Percentiles rank a stretch among this genome's conserved stretches.
These are phyloP conservation scores for Zhengitettix transpicula DNA, from an alignment of 2,888 invertebrate species.

Conservation along the genomic window DNA sequence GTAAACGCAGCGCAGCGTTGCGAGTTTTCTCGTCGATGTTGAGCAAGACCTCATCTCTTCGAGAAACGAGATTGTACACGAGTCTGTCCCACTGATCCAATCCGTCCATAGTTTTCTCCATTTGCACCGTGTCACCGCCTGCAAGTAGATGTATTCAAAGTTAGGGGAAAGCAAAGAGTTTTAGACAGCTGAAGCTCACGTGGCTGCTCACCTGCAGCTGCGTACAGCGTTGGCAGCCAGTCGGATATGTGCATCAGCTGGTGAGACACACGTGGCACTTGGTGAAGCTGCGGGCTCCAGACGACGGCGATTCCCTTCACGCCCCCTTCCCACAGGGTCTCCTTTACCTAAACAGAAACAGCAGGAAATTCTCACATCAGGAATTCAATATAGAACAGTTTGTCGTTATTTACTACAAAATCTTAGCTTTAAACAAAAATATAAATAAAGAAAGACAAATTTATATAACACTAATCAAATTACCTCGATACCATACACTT, in stretches of 20 bases:
- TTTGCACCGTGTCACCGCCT: slow-evolving; percentile 17
- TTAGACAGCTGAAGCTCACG: not conserved
- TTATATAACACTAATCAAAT: too few species aligned
- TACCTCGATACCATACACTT: too few species aligned
- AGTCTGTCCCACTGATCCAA: slow-evolving; percentile 51
- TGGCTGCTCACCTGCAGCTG: slow-evolving; percentile 18
- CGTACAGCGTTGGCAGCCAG: slow-evolving; percentile 33
- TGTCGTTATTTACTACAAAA: too few species aligned
- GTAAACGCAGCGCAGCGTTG: slow-evolving; percentile 27
- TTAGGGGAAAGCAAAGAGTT: not conserved
- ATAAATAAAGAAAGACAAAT: too few species aligned
- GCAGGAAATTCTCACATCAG: too few species aligned
- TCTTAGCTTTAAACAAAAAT: too few species aligned
- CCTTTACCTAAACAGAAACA: slow-evolving; percentile 14
- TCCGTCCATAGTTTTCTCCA: slow-evolving; percentile 38
- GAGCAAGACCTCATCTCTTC: slow-evolving; percentile 45
- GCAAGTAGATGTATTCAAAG: not conserved
- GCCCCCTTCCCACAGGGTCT: slow-evolving; percentile 35
- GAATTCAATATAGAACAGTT: too few species aligned
- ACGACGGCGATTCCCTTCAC: slow-evolving; percentile 30
- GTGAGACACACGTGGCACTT: slow-evolving; percentile 24
- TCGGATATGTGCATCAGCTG: slow-evolving; percentile 33
- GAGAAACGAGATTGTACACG: slow-evolving; percentile 30
- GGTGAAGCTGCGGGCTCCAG: slow-evolving; percentile 29
- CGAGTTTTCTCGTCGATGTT: slow-evolving; percentile 48